Conservation (phyloP, 2,113 vertebrate species). For the Desmodus rotundus region DNA sequence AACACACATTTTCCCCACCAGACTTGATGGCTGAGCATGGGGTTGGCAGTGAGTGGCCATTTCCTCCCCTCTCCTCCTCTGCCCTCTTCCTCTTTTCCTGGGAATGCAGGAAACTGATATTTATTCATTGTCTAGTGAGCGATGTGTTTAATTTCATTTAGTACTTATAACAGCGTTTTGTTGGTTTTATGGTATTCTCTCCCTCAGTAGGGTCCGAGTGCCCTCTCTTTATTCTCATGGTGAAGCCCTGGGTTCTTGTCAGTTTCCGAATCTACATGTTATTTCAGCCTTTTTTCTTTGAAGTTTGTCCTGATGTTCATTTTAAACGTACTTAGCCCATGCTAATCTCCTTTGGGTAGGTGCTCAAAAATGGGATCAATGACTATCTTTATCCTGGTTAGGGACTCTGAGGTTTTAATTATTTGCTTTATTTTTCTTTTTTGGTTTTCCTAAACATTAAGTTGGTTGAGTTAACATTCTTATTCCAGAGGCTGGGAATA, state of each 20-base stretch:
- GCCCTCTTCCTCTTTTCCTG: not conserved
- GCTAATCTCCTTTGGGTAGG: not conserved
- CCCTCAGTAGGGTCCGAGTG: not conserved
- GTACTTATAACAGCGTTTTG: not conserved
- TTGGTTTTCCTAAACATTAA: conserved; percentile 19
- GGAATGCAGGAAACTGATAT: not conserved
- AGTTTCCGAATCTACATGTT: not conserved
- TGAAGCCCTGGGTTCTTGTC: not conserved
- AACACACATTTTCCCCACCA: not conserved
- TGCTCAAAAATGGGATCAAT: not conserved
- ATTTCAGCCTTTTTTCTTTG: not conserved
- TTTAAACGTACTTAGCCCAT: not conserved
- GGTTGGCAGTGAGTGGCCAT: not conserved
- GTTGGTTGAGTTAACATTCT: conserved; percentile 31
- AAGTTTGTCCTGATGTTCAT: not conserved
- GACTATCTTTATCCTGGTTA: not conserved
- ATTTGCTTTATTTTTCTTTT: not conserved
- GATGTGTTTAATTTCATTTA: not conserved
- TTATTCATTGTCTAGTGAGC: not conserved
- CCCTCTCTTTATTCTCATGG: not conserved
- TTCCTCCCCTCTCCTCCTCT: not conserved
- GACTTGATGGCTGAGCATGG: not conserved
- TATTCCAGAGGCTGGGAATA: not conserved
- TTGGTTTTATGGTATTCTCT: not conserved
- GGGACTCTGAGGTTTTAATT: not conserved